Evolutionary conservation across 2,797 vertebrate species (phyloP).

Genomic region (Luscinia luscinia): DNA sequence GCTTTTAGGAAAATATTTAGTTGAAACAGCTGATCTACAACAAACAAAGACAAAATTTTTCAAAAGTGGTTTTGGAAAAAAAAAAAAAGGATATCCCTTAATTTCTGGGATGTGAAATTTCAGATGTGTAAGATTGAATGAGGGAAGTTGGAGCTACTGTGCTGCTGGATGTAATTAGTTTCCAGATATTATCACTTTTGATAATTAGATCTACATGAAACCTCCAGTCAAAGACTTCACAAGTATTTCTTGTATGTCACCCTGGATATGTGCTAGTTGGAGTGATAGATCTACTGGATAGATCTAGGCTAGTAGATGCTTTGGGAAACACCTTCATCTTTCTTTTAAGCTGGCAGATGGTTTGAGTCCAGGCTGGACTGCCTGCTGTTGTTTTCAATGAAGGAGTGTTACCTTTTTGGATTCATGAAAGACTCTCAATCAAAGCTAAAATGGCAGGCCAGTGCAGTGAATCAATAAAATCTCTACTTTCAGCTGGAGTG

Average conservation of each 20-base stretch:
- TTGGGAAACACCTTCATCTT: constrained; percentile 76
- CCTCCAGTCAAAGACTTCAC: constrained; percentile 55
- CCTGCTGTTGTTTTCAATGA: constrained; percentile 83
- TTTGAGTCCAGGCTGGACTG: constrained; percentile 80
- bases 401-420: constrained; percentile 81
- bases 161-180: constrained; percentile 70
- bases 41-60: constrained; percentile 64
- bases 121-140: constrained; percentile 11
- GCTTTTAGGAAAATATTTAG: constrained; percentile 66
- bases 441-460: constrained; percentile 82
- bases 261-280: not conserved
- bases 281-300: constrained; percentile 40
- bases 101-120: constrained; percentile 60
- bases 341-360: constrained; percentile 90
- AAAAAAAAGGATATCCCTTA: not conserved
- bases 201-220: constrained; percentile 69
- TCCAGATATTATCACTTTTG: constrained; percentile 68
- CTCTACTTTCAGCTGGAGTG: constrained; percentile 82
- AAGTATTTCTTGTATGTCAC: not conserved
- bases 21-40: constrained; percentile 69
- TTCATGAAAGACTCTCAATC: constrained; percentile 82
- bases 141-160: constrained; percentile 41
- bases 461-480: constrained; percentile 83
- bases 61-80: constrained; percentile 42
- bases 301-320: constrained; percentile 53